A percentile compares a stretch with the other conserved stretches of the same genome.
Evolutionary conservation across 92 coral and sea anemone species (phyloP).

Genomic region (Plumapathes pennacea): DNA sequence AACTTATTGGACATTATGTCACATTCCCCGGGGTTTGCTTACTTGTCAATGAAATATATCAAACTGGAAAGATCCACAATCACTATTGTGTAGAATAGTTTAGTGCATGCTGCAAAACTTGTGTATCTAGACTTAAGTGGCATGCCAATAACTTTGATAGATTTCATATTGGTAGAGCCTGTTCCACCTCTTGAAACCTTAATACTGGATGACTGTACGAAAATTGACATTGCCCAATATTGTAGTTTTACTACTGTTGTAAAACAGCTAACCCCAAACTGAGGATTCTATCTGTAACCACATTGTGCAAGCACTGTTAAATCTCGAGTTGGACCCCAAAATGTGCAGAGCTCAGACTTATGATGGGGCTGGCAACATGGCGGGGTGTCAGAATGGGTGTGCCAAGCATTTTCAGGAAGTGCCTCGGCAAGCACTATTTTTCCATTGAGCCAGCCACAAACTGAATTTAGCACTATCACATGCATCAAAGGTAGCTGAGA

Average conservation of each 20-base stretch:
- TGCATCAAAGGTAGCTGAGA: slow-evolving; percentile 38
- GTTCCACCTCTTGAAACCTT: slow-evolving; percentile 34
- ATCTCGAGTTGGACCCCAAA: slow-evolving; percentile 52
- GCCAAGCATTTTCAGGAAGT: slow-evolving; percentile 41
- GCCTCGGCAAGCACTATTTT: slow-evolving; percentile 27
- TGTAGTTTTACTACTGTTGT: slow-evolving; percentile 7
- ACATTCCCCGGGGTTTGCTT: slow-evolving; percentile 25
- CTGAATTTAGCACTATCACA: slow-evolving; percentile 39
- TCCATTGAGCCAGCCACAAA: slow-evolving; percentile 41
- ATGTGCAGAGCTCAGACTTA: slow-evolving; percentile 51
- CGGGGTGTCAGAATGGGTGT: slow-evolving; percentile 53
- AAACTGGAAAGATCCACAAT: slow-evolving; percentile 4
- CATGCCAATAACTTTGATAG: slow-evolving; percentile 22
- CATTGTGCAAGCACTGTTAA: slow-evolving; percentile 14
- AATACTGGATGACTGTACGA: slow-evolving; percentile 24
- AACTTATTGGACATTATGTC: slow-evolving; percentile 33
- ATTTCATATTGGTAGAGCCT: slow-evolving; percentile 12
- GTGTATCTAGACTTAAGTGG: slow-evolving; percentile 36
- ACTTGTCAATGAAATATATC: slow-evolving; percentile 29
- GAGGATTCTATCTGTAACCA: slow-evolving; percentile 9
- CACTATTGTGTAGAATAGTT: slow-evolving; percentile 9
- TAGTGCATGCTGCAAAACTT: slow-evolving; percentile 25
- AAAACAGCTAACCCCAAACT: slow-evolving; percentile 19
- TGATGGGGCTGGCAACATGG: slow-evolving; percentile 53
- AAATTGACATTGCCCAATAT: slow-evolving; percentile 8